Conservation (phyloP, 2,797 vertebrate species). For the Novumbra hubbsi region DNA sequence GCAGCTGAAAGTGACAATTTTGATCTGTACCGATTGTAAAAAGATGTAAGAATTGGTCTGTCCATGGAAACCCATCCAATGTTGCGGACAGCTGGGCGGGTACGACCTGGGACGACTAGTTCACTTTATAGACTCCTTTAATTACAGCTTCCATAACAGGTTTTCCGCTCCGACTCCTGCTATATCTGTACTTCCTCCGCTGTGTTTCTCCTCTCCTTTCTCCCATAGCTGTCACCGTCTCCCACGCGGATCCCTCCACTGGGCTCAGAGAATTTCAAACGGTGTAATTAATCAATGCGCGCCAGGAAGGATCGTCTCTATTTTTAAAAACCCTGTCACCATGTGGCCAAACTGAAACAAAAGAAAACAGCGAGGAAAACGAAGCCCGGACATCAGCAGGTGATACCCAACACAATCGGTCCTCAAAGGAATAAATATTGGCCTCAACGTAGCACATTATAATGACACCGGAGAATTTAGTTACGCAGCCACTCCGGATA, state of each 20-base stretch:
- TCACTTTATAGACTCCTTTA: slow-evolving; percentile 43
- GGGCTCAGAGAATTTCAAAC: slow-evolving; percentile 59
- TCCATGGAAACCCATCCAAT: too few relatives aligned
- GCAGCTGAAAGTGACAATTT: too few relatives aligned
- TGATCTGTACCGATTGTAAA: too few relatives aligned
- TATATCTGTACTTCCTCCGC: slow-evolving; percentile 10
- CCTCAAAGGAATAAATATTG: slow-evolving; percentile 25
- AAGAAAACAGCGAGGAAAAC: slow-evolving; percentile 47
- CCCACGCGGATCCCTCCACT: slow-evolving; percentile 44
- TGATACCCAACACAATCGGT: slow-evolving; percentile 46
- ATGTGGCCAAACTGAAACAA: slow-evolving; percentile 65
- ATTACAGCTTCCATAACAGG: slow-evolving; percentile 54
- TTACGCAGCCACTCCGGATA: too few relatives aligned
- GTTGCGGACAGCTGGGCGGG: slow-evolving; percentile 7
- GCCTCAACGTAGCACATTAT: slow-evolving; percentile 11
- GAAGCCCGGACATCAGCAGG: slow-evolving; percentile 47
- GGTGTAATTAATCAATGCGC: slow-evolving; percentile 77
- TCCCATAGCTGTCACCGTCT: slow-evolving; percentile 16
- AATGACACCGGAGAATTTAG: neutral
- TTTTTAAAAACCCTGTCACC: slow-evolving; percentile 70
- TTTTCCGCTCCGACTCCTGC: slow-evolving; percentile 18
- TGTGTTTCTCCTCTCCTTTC: slow-evolving; percentile 13
- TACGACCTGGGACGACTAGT: neutral
- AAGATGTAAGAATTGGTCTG: too few relatives aligned
- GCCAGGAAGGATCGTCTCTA: slow-evolving; percentile 69